Base-by-base conservation (phyloP, 2,113 vertebrate genomes). In the Theristicus caerulescens region DNA sequence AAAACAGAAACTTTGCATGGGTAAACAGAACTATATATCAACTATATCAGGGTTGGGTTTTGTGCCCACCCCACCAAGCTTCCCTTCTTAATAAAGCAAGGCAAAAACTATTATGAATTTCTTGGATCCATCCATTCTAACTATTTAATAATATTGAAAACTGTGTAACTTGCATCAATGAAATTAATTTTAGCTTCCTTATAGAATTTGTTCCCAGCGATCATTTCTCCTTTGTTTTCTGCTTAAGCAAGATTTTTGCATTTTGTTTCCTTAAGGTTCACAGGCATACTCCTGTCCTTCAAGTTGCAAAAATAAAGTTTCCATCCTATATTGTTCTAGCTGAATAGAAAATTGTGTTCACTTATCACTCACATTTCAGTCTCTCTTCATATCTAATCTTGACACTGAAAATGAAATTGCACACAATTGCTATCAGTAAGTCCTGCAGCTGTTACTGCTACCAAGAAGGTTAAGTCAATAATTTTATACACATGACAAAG, bases 381-480 rank as follows among this genome's bases (percentile, higher is more conserved):
- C 44, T 87, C 66, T 87, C 67, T 65, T 49, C 26, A 14, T 42
- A 82, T 38, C 58, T 66, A 40, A 76, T 55, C 20, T 14, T 86
- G 64, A 82, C 55, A 59, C 20, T n/a, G 6, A 73, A 76, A 85
- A 82, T 13, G 2, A 79, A 87, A 82, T 52, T 31, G 62, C 49
- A 92, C 25, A 69, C 34, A 62, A 40, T 7, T 52, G 27, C 25
- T 73, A 34, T 22, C 78, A 69, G 1, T 42, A 67, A 82, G 46
- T 64, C 85, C 71, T 78, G 71, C 59, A 82, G 55, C 67, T 93
- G 58, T 62, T 92, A 86, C 54, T 78, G 74, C 40, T 76, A 59
- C 67, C 42, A 49, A 87, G 36, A 85, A 93, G 74, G 74, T 85
- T 80, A 91, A 90, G 74, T 62, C 49, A 90, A 21, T 58, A 79